Percentiles rank a stretch among this genome's conserved stretches.
Evolutionary conservation across 2,888 invertebrate genomes (phyloP).

Genomic region (Pegoplata infirma): DNA sequence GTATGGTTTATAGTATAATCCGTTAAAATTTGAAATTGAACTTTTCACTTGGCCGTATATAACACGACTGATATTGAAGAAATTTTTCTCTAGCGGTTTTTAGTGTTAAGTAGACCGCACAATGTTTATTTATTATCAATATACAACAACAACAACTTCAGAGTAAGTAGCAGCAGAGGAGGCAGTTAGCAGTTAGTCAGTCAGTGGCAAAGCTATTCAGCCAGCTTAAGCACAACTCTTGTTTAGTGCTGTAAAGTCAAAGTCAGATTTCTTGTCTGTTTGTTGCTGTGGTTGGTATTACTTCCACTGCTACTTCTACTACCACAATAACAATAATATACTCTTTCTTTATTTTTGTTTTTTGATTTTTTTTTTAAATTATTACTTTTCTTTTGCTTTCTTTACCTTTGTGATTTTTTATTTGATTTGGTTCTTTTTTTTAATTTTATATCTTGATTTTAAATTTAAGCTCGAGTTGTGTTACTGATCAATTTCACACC

Average conservation of each 20-base stretch:
- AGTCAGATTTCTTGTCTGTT: background rate
- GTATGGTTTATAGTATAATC: constrained; percentile 32
- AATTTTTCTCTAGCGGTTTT: constrained; percentile 74
- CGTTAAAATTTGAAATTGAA: constrained; percentile 69
- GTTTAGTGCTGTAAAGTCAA: background rate
- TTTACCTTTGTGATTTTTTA: background rate
- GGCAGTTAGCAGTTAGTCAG: background rate
- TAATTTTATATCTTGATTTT: background rate
- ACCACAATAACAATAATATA: background rate
- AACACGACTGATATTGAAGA: constrained; percentile 71
- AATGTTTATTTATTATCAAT: constrained; percentile 46
- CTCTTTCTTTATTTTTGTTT: constrained; percentile 61
- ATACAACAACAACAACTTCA: constrained; percentile 24
- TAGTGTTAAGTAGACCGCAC: constrained; percentile 65
- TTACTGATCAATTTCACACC: constrained; percentile 65
- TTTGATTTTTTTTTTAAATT: constrained; percentile 68
- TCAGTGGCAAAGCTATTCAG: background rate
- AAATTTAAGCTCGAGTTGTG: constrained; percentile 31
- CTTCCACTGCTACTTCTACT: background rate
- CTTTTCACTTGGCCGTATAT: constrained; percentile 65
- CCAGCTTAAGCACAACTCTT: background rate
- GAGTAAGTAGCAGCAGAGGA: constrained; percentile 36
- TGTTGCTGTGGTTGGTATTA: background rate
- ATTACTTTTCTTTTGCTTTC: constrained; percentile 57
- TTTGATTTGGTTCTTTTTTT: background rate